Conservation (phyloP, 2,888 invertebrate species). For the Neoaliturus tenellus region DNA sequence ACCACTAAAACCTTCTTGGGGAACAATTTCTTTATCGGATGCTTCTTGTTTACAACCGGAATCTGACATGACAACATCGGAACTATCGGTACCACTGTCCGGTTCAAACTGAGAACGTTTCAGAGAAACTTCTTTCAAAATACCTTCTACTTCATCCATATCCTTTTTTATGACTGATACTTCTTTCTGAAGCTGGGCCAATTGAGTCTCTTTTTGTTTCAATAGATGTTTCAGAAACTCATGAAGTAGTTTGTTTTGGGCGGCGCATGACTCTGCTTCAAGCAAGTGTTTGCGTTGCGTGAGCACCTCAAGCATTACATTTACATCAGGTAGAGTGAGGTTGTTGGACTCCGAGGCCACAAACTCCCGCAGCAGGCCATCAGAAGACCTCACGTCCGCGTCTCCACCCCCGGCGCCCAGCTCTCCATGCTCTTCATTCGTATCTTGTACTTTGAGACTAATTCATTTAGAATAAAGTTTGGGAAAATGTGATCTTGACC, state of each 20-base stretch:
- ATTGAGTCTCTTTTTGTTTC: slow-evolving; percentile 82
- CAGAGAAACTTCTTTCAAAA: slow-evolving; percentile 72
- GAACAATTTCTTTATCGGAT: slow-evolving; percentile 56
- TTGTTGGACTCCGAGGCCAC: slow-evolving; percentile 82
- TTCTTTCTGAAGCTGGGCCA: slow-evolving; percentile 81
- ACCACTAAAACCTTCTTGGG: slow-evolving; percentile 67
- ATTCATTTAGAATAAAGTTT: slow-evolving; percentile 89
- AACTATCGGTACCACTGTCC: slow-evolving; percentile 56
- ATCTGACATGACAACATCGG: slow-evolving; percentile 54
- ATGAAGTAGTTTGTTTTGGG: slow-evolving; percentile 87
- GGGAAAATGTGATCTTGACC: slow-evolving; percentile 87
- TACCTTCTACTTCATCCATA: slow-evolving; percentile 82
- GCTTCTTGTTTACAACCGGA: slow-evolving; percentile 27
- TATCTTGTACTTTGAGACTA: slow-evolving; percentile 82
- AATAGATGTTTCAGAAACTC: slow-evolving; percentile 89
- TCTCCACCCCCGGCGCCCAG: slow-evolving; percentile 56
- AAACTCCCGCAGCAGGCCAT: slow-evolving; percentile 77
- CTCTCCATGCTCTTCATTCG: slow-evolving; percentile 65
- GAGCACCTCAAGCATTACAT: slow-evolving; percentile 87
- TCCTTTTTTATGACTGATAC: slow-evolving; percentile 85
- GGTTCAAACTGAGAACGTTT: slow-evolving; percentile 57
- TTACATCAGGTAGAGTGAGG: slow-evolving; percentile 86
- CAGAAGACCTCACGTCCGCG: slow-evolving; percentile 71
- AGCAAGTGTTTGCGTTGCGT: slow-evolving; percentile 86
- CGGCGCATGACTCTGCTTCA: slow-evolving; percentile 87